Base-by-base conservation (phyloP, 2,888 invertebrate species). In the Congeria kusceri region DNA sequence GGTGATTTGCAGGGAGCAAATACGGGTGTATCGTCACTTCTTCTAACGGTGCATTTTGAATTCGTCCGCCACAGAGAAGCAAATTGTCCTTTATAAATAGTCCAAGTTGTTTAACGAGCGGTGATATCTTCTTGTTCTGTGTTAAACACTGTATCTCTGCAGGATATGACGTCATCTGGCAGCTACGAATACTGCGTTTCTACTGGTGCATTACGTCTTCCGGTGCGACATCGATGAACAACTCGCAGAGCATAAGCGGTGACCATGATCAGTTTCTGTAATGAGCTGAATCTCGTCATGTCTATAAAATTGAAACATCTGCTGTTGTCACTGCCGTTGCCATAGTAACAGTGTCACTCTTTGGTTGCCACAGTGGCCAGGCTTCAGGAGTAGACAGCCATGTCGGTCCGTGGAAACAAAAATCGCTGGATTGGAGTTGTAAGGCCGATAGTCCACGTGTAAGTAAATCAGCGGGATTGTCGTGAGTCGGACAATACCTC, bases 351-450 rank as follows among this genome's bases (percentile, higher is more conserved):
- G 18, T 53, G 25, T 20, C 25, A 23, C 23, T 23, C 53, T 9
- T 5, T 9, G 2, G 25, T 23, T 53, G 23, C 53, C 53, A 53
- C 11, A 4, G 1, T 20, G 53, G 18, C 53, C 53, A 53, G 9
- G 20, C 3, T 11, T 53, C 53, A 9, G 20, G 20, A n/a, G 20
- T 25, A 28, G 25, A 15, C 25, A 74, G 39, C 74, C 63, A 74
- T 11, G 15, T 18, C n/a, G 74, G 68, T 20, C 68, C 67, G n/a
- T 68, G 53, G 18, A 53, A 28, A 67, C 74, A 74, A 5, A 70
- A 58, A 15, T 18, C n/a, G 56, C 47, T 74, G 18, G 62, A 47
- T 44, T 46, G 11, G 58, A 57, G 67, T 32, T 57, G 56, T 39
- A 27, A 57, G 7, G 53, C 53, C 18, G 7, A 53, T 53, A 53